Percentiles rank a stretch among this genome's conserved stretches.
phyloP scores from a whole-genome alignment of 1,140 invertebrate species.

The Globodera ellingtonae region DNA sequence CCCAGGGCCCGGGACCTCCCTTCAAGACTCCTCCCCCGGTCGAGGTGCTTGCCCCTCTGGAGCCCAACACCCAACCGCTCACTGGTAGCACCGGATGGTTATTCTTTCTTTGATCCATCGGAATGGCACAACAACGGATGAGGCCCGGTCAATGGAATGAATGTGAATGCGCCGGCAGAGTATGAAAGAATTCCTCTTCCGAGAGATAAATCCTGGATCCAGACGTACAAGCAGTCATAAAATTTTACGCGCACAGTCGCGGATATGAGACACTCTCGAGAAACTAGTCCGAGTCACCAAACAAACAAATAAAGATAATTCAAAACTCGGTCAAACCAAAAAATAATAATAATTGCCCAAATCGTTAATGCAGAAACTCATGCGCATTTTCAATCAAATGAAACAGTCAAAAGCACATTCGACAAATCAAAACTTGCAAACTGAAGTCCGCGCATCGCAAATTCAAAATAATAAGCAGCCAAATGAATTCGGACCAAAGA shows the following conservation, averaged over 20 bases:
- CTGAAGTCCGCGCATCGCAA: too few relatives aligned
- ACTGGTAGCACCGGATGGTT: conserved; percentile 27
- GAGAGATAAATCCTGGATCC: conserved; percentile 14
- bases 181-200: background rate
- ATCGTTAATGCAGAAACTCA: background rate
- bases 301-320: too few relatives aligned
- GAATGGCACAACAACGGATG: background rate
- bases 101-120: background rate
- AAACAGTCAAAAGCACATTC: too few relatives aligned
- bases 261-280: too few relatives aligned
- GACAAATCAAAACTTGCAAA: too few relatives aligned
- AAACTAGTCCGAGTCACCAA: background rate
- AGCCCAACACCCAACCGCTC: background rate
- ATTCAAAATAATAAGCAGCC: too few relatives aligned
- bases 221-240: background rate
- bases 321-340: too few relatives aligned
- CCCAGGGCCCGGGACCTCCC: background rate
- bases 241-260: background rate
- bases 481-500: too few relatives aligned
- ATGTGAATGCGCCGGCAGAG: background rate
- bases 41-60: background rate
- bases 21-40: too few relatives aligned
- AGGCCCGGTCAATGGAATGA: background rate
- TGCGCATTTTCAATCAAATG: too few relatives aligned
- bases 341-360: too few relatives aligned